phyloP scores from a whole-genome alignment of 1,140 invertebrate genomes.

The Gyrodactylus bullatarudis region DNA sequence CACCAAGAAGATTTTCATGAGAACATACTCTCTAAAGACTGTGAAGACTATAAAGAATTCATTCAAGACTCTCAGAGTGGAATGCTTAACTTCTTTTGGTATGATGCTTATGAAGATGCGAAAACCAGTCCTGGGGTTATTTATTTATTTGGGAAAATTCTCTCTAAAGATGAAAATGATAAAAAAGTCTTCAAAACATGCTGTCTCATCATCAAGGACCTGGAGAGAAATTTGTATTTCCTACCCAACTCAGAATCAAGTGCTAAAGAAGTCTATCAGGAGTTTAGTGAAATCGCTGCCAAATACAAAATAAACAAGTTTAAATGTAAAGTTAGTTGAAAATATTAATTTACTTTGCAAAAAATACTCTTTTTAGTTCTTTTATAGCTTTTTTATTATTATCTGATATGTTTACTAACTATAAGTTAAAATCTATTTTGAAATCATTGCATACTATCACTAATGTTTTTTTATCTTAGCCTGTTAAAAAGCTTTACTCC shows the following conservation, averaged over 20 bases:
- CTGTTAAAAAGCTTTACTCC: background rate
- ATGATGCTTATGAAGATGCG: background rate
- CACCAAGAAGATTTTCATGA: background rate
- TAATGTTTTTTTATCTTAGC: too few species aligned
- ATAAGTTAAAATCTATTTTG: too few species aligned
- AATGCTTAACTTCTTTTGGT: background rate
- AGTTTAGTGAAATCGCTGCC: background rate
- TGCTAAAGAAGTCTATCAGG: constrained; percentile 2
- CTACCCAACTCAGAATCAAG: background rate
- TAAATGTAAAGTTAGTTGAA: background rate
- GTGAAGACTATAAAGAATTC: background rate
- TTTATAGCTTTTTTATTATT: too few species aligned
- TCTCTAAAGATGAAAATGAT: background rate
- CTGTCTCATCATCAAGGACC: background rate
- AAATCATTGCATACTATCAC: too few species aligned
- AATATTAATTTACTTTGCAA: too few species aligned
- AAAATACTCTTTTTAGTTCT: too few species aligned
- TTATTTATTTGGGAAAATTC: background rate
- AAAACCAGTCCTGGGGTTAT: background rate
- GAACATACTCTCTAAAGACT: background rate
- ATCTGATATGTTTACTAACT: too few species aligned
- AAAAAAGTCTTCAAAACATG: background rate
- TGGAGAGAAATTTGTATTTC: background rate
- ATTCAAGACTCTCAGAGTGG: background rate
- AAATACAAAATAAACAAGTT: background rate